Evolutionary conservation across 2,113 vertebrate genomes (phyloP), one percentile per base, ranked within the genome.

Genomic region (Neotragus pygmaeus): DNA sequence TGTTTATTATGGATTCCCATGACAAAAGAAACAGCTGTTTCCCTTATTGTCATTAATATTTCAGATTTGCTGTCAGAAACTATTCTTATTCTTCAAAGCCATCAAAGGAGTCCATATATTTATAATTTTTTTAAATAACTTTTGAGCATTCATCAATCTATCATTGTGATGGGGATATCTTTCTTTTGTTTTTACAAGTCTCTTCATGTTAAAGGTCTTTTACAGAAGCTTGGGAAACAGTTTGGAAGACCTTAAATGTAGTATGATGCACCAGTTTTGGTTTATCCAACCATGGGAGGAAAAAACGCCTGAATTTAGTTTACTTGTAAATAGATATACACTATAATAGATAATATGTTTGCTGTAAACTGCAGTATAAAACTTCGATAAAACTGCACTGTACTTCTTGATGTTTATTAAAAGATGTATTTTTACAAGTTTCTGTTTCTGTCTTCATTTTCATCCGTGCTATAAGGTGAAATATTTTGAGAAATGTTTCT

Each of bases 401-500:
- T 98, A 96, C 43, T 96, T 96, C 98, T 91, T 95, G 85, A 89
- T 97, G 97, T 97, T 98, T 98, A 98, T 98, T 98, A 98, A 98
- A 98, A 97, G 94, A 98, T 97, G 97, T 98, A 98, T 98, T 98
- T 98, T 98, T 98, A 98, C 95, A 98, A 97, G 47, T 94, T 97
- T 94, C 60, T 73, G 88, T 57, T 91, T 95, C 73, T 73, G 7
- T 90, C 70, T n/a, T 97, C 14, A 81, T 70, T 97, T 96, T 90
- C 28, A 39, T 94, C 45, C 47, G 16, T 88, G n/a, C 33, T 95
- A 94, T 90, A 90, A 93, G 30, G 30, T 90, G 45, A 95, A 92
- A 78, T 91, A 66, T 39, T 86, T 95, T 95, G 57, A 96, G 27
- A 96, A 82, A 33, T 66, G 23, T 87, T 90, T 92, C 30, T 86